Evolutionary conservation across 2,797 vertebrate genomes (phyloP), one percentile per base, ranked within the genome.

Genomic region (Lepus oiostolus): DNA sequence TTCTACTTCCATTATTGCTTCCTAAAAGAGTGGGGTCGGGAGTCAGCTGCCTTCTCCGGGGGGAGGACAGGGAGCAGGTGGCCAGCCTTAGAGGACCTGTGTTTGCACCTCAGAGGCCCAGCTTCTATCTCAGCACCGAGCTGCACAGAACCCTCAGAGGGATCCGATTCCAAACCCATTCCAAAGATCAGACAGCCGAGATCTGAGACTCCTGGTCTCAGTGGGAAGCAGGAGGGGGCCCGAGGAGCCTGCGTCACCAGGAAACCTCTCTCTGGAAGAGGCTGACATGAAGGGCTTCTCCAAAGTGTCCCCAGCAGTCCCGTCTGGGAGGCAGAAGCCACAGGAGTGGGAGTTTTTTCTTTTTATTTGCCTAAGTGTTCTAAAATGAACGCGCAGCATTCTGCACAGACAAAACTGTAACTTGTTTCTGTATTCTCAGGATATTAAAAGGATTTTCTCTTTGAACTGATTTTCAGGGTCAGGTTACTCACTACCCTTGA

Each of bases 391-490:
- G 72, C 1, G 4, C 4, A 50, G 8, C 42, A 30, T 67, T 76
- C 67, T 65, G 8, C 28, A 80, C 54, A 84, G 21, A 84, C 30
- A 87, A 93, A 95, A 88, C 28, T 62, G n/a, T 28, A 58, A 80
- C 32, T 85, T 75, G 26, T 63, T 93, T 96, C 52, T 94, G 70
- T 62, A 58, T 86, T 88, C 63, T 96, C 62, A 68, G 63, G 60
- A 58, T 26, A 8, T 85, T 82, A 76, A 74, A 83, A 71, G 42
- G n/a, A 86, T 62, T 85, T 63, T 81, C 32, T 38, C 86, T 94
- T 32, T 89, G 85, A 92, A 67, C 88, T 42, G 26, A 19, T 77
- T 89, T 95, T 95, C 83, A 93, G 62, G 79, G 47, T 95, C 81
- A 85, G 89, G 52, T 87, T 77, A 81, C 50, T 93, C 12, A 89